Evolutionary conservation across 2,113 vertebrate genomes (phyloP).

Genomic region (Elephas maximus): DNA sequence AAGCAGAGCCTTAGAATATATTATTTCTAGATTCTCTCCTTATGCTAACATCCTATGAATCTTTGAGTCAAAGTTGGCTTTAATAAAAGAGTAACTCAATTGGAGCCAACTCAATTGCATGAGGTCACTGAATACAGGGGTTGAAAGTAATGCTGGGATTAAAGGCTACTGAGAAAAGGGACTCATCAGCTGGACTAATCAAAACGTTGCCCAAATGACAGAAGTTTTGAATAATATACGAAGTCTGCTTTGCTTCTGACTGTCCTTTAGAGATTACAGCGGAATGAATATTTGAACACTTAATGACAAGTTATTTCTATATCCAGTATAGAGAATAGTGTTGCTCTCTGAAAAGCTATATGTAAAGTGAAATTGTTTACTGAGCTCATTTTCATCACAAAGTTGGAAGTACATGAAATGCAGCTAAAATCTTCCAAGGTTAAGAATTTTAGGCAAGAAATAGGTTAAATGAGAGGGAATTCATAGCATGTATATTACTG

Average conservation of each 20-base stretch:
- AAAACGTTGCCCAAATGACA: not conserved
- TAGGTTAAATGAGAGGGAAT: not conserved
- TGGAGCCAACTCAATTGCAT: not conserved
- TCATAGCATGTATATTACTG: not conserved
- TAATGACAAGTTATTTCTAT: not conserved
- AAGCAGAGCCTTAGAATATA: constrained; percentile 18
- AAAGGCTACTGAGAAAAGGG: not conserved
- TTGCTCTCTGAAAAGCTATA: not conserved
- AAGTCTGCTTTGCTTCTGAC: not conserved
- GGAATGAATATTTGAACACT: not conserved
- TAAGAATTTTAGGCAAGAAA: not conserved
- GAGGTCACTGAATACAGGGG: not conserved
- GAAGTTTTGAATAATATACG: not conserved
- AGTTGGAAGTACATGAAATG: not conserved
- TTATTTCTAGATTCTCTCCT: not conserved
- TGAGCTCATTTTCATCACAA: not conserved
- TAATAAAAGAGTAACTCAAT: not conserved
- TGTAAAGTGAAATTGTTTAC: not conserved
- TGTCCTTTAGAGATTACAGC: not conserved
- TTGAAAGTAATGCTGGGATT: not conserved
- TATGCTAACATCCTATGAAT: not conserved
- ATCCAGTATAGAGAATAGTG: not conserved
- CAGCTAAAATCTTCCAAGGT: not conserved
- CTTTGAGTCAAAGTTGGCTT: not conserved
- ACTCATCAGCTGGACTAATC: not conserved